Conservation (phyloP, 2,888 invertebrate genomes). For the Epirrhoe tristata region DNA sequence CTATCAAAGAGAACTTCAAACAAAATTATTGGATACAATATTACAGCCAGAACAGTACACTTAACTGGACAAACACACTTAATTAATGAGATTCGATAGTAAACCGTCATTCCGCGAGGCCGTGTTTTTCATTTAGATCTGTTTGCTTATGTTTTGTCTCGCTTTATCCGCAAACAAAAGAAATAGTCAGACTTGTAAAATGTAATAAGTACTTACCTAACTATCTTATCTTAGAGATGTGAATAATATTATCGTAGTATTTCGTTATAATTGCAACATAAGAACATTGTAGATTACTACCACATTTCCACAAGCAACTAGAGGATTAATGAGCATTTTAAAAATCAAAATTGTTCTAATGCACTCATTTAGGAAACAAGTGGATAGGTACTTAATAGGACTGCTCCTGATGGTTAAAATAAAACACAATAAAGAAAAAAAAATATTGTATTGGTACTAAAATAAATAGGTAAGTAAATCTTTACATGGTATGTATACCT, state of each 20-base stretch:
- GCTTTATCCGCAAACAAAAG: neutral
- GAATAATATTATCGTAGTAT: neutral
- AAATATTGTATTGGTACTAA: too few relatives aligned
- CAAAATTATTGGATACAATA: neutral
- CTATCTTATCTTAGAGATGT: neutral
- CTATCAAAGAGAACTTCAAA: neutral
- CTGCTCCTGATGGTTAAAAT: too few relatives aligned
- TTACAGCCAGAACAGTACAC: neutral
- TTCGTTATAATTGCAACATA: neutral
- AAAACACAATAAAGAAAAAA: too few relatives aligned
- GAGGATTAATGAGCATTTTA: too few relatives aligned
- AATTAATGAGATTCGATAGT: neutral
- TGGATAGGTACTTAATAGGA: too few relatives aligned
- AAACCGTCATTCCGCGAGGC: neutral
- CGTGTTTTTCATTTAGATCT: neutral
- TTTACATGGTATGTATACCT: too few relatives aligned
- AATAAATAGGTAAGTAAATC: too few relatives aligned
- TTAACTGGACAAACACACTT: neutral
- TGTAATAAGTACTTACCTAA: neutral
- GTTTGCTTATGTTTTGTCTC: conserved; percentile 4
- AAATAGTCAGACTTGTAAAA: neutral
- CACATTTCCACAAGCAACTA: too few relatives aligned
- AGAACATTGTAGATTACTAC: too few relatives aligned
- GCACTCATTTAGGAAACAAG: too few relatives aligned
- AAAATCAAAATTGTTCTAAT: too few relatives aligned